phyloP scores from a whole-genome alignment of 2,888 invertebrate genomes.

The Pandemis cinnamomeana region DNA sequence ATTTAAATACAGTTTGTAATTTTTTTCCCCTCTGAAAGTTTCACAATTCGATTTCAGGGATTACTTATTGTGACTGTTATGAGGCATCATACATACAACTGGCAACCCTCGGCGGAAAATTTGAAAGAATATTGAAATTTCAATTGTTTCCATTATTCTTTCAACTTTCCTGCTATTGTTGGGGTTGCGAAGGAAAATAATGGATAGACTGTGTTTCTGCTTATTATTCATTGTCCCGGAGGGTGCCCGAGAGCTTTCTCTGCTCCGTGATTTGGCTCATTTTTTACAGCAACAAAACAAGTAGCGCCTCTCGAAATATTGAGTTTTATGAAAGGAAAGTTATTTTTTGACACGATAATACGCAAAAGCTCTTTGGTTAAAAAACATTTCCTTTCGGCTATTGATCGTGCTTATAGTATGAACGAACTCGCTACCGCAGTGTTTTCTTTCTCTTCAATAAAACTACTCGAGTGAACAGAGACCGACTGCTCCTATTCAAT shows the following conservation, averaged over 20 bases:
- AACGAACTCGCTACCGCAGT: conserved; percentile 18
- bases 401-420: conserved; percentile 14
- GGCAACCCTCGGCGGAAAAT: conserved; percentile 20
- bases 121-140: conserved; percentile 70
- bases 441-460: background rate
- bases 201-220: conserved; percentile 77
- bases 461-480: conserved; percentile 20
- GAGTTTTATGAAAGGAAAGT: conserved; percentile 54
- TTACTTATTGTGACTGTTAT: background rate
- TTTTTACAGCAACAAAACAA: conserved; percentile 79
- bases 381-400: conserved; percentile 45
- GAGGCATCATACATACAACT: conserved; percentile 9
- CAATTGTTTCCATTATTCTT: conserved; percentile 74
- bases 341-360: conserved; percentile 54
- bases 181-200: conserved; percentile 72
- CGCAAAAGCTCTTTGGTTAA: conserved; percentile 55
- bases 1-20: background rate
- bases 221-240: conserved; percentile 81
- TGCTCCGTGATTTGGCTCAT: conserved; percentile 76
- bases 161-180: conserved; percentile 69
- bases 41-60: background rate
- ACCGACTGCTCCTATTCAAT: conserved; percentile 52
- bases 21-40: background rate
- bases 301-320: conserved; percentile 65
- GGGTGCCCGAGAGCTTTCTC: conserved; percentile 63